Evolutionary conservation across 2,797 vertebrate species (phyloP).

Genomic region (Mormyrops attenuatus): DNA sequence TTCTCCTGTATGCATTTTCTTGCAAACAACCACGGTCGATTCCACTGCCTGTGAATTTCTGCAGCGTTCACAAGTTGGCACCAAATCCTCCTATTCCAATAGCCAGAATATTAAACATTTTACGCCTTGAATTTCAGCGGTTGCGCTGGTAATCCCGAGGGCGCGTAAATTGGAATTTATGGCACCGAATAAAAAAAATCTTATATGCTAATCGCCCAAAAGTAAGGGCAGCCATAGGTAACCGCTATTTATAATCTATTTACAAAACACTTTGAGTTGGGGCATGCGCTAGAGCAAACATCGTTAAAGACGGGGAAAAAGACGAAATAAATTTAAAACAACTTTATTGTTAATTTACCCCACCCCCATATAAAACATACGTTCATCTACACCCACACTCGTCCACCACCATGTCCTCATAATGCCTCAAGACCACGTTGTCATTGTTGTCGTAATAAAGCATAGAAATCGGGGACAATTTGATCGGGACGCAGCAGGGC

Average conservation of each 20-base stretch:
- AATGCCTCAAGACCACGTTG: slow-evolving; percentile 89
- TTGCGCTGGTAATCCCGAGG: background rate
- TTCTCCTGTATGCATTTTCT: background rate
- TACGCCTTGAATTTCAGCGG: background rate
- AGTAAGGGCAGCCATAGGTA: background rate
- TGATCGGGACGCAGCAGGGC: slow-evolving; percentile 86
- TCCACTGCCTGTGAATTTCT: background rate
- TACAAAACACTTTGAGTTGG: background rate
- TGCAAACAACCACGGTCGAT: background rate
- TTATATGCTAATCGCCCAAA: background rate
- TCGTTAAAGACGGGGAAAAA: background rate
- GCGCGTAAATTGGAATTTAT: background rate
- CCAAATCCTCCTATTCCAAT: background rate
- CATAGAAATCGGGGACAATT: slow-evolving; percentile 87
- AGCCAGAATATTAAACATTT: background rate
- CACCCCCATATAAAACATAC: background rate
- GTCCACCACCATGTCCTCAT: slow-evolving; percentile 94
- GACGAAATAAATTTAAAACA: background rate
- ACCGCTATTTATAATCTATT: background rate
- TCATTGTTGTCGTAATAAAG: slow-evolving; percentile 90
- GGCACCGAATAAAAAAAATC: background rate
- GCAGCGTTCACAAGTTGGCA: background rate
- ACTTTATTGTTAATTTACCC: background rate
- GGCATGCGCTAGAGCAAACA: background rate
- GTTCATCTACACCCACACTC: slow-evolving; percentile 83